Base-by-base conservation (phyloP, 1,140 invertebrate species). In the Drosophila bipectinata region DNA sequence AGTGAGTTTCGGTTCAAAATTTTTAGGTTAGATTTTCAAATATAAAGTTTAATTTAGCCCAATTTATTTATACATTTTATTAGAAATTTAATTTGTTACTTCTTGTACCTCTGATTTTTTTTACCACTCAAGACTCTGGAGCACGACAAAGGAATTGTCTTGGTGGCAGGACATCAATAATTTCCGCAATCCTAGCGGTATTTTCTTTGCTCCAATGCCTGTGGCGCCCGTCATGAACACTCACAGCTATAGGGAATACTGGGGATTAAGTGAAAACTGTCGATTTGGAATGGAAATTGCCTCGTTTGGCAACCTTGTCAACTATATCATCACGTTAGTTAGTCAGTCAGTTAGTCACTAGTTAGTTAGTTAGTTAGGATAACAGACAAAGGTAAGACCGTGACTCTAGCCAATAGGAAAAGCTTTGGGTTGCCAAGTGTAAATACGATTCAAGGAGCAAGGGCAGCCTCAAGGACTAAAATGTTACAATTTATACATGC, bases 301-400 rank as follows among this genome's bases (percentile, higher is more conserved):
- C 71, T 41, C 53, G 52, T 24, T 12, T 24, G 60, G 56, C 67
- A 60, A 51, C 66, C 66, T 60, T 69, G 79, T 73, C 82, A 87
- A 83, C 75, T 87, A 87, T 88, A 87, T 87, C 83, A 87, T 76
- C 66, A 71, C 72, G 81, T 88, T 87, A 87, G 83, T 73, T 87
- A 87, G 83, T 69, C 81, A 83, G 83, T 77, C 85, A 88, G 82
- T 69, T 78, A 85, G 79, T 84, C 15, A 44, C 54, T 64, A 69
- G 74, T 88, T 87, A 87, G 83, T 55, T 83, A 83, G 80, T 69
- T 87, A 88, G 82, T 82, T 88, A 87, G 79, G 58, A 66, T 67
- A 79, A 78, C 68, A 52, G 47, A 63, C 37, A 66, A 59, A 44
- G 34, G 44, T 55, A 63, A 71, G 56, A 77, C 62, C 63, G 54